phyloP scores from a whole-genome alignment of 2,888 invertebrate genomes.

The Agonopterix subpropinquella region DNA sequence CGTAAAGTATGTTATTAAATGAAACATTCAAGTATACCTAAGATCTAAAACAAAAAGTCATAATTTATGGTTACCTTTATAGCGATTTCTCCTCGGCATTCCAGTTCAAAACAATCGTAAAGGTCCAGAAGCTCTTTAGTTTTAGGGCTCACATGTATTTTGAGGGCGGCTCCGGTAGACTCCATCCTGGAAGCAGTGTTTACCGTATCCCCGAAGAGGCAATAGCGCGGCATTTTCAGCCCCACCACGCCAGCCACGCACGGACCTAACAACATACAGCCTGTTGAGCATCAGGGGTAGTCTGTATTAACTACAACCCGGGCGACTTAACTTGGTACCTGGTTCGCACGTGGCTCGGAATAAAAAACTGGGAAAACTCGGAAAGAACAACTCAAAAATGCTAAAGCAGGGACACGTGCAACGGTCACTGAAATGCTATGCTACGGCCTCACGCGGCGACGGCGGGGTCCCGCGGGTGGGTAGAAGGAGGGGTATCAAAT shows the following conservation, averaged over 20 bases:
- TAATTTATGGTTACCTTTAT: slow-evolving; percentile 82
- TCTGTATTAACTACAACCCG: too few species aligned
- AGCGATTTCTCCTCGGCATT: slow-evolving; percentile 90
- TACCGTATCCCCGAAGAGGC: slow-evolving; percentile 94
- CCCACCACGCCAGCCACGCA: slow-evolving; percentile 94
- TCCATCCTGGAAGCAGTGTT: slow-evolving; percentile 95
- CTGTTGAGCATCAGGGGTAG: too few species aligned
- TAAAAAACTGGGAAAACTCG: too few species aligned
- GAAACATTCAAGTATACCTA: slow-evolving; percentile 16
- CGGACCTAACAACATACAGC: slow-evolving; percentile 67
- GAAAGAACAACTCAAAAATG: too few species aligned
- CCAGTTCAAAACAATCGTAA: slow-evolving; percentile 89
- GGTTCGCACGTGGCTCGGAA: too few species aligned
- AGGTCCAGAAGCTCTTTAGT: slow-evolving; percentile 91
- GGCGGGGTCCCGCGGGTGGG: too few species aligned
- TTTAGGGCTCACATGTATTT: slow-evolving; percentile 93
- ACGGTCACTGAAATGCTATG: too few species aligned
- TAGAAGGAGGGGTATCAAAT: too few species aligned
- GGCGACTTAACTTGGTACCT: too few species aligned
- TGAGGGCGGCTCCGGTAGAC: slow-evolving; percentile 91
- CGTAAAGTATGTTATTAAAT: not conserved
- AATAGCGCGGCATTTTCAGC: slow-evolving; percentile 95
- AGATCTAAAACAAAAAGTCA: not conserved
- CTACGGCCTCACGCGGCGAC: too few species aligned
- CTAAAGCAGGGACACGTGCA: too few species aligned